Conservation (phyloP, 1,140 invertebrate species). For the Dendroctonus valens region DNA sequence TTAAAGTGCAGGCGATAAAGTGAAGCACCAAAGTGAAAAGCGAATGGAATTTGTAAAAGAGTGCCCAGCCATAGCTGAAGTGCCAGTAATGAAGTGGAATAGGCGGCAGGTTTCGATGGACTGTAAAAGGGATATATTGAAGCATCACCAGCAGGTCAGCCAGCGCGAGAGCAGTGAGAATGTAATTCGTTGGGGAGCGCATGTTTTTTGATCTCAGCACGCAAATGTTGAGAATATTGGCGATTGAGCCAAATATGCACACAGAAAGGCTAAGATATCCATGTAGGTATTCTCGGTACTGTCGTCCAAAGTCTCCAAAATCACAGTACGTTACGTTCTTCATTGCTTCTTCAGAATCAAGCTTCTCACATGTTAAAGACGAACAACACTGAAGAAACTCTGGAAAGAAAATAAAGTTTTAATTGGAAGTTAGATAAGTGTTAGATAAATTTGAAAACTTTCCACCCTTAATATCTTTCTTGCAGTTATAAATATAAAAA, state of each 20-base stretch:
- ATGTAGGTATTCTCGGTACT: slow-evolving; percentile 28
- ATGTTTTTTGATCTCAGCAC: slow-evolving; percentile 89
- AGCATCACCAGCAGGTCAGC: slow-evolving; percentile 92
- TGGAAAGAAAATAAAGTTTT: too few species aligned
- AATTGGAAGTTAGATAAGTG: too few species aligned
- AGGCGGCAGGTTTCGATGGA: slow-evolving; percentile 72
- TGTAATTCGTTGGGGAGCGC: slow-evolving; percentile 81
- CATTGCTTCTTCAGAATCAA: slow-evolving; percentile 2
- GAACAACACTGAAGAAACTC: too few species aligned
- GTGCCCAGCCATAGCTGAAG: slow-evolving; percentile 73
- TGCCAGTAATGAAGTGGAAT: slow-evolving; percentile 58
- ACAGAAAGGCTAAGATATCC: slow-evolving; percentile 59
- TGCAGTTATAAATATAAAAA: too few species aligned
- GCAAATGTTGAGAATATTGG: slow-evolving; percentile 91
- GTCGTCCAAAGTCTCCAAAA: slow-evolving; percentile 22
- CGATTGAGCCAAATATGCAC: slow-evolving; percentile 88
- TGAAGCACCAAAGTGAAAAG: slow-evolving; percentile 84
- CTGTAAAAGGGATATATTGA: slow-evolving; percentile 87
- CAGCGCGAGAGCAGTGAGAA: slow-evolving; percentile 83
- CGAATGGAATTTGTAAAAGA: slow-evolving; percentile 80
- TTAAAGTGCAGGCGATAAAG: slow-evolving; percentile 90
- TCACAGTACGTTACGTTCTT: slow-evolving; percentile 26
- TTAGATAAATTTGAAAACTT: too few species aligned
- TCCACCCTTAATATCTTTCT: too few species aligned
- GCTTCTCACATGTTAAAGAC: not conserved